Percentiles rank a stretch among this genome's conserved stretches.
Evolutionary conservation across 1,140 invertebrate genomes (phyloP).

Genomic region (Elysia chlorotica): DNA sequence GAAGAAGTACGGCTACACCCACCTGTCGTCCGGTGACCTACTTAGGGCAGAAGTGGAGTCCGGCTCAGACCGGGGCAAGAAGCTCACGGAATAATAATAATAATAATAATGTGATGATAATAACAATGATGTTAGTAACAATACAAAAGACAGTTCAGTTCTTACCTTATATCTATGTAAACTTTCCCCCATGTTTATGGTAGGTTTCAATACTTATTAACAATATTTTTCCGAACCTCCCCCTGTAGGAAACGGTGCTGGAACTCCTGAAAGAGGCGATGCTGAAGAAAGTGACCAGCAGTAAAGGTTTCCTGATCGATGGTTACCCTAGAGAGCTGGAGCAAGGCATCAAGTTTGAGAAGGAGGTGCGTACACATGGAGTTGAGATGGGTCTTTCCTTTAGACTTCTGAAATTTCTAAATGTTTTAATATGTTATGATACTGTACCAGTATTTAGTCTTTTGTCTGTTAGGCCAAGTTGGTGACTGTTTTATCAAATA

Average conservation of each 20-base stretch:
- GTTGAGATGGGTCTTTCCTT: too few species aligned
- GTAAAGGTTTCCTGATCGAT: slow-evolving; percentile 81
- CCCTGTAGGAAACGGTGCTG: slow-evolving; percentile 55
- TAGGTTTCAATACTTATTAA: neutral
- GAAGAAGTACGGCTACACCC: slow-evolving; percentile 62
- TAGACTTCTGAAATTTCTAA: too few species aligned
- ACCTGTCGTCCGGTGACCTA: slow-evolving; percentile 64
- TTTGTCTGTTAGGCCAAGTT: too few species aligned
- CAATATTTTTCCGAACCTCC: neutral
- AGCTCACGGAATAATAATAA: too few species aligned
- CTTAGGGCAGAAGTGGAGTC: slow-evolving; percentile 61
- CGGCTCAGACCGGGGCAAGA: slow-evolving; percentile 59
- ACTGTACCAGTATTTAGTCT: too few species aligned
- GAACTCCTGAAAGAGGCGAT: slow-evolving; percentile 60
- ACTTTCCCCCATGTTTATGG: neutral
- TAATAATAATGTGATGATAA: too few species aligned
- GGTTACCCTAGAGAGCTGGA: slow-evolving; percentile 86
- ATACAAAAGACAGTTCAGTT: too few species aligned
- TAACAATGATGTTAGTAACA: too few species aligned
- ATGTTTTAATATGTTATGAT: too few species aligned
- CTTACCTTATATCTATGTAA: neutral
- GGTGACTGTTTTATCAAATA: too few species aligned
- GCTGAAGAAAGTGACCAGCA: slow-evolving; percentile 46
- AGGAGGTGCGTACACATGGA: slow-evolving; percentile 73
- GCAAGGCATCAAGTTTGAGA: slow-evolving; percentile 84